A percentile compares a stretch with the other conserved stretches of the same genome.
phyloP scores from a whole-genome alignment of 2,797 vertebrate genomes.

The Mormyrus proboscirostris region DNA sequence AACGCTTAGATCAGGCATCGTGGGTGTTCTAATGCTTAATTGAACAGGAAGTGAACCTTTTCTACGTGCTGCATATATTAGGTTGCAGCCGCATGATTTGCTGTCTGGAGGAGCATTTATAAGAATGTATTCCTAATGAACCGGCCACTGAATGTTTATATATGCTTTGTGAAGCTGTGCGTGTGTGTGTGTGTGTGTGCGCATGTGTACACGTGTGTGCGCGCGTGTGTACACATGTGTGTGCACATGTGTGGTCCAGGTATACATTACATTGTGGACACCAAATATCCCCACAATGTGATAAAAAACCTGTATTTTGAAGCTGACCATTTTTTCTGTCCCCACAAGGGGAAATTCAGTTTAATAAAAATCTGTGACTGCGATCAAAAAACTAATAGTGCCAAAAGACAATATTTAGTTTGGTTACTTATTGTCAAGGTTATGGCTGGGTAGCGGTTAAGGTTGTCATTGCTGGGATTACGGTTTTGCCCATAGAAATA shows the following conservation, averaged over 20 bases:
- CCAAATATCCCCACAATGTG: not conserved
- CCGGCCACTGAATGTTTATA: not conserved
- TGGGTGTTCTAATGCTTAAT: not conserved
- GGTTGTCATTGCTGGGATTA: not conserved
- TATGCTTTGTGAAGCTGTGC: not conserved
- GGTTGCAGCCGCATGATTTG: not conserved
- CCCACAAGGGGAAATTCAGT: not conserved
- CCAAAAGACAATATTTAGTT: not conserved
- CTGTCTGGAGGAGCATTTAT: not conserved
- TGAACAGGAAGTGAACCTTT: not conserved
- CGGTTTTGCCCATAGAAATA: not conserved
- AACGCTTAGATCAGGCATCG: not conserved
- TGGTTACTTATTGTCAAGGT: not conserved
- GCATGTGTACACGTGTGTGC: not conserved
- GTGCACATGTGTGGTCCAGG: not conserved
- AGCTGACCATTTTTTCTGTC: not conserved
- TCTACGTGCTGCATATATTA: not conserved
- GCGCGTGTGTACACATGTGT: no score
- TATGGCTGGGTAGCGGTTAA: not conserved
- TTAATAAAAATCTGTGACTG: not conserved
- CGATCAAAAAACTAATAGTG: not conserved
- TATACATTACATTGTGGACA: not conserved
- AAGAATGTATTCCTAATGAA: not conserved
- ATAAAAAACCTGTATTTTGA: not conserved
- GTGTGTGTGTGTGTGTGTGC: no score